Base-by-base conservation (phyloP, 2,888 invertebrate species). In the Agonum fuliginosum region DNA sequence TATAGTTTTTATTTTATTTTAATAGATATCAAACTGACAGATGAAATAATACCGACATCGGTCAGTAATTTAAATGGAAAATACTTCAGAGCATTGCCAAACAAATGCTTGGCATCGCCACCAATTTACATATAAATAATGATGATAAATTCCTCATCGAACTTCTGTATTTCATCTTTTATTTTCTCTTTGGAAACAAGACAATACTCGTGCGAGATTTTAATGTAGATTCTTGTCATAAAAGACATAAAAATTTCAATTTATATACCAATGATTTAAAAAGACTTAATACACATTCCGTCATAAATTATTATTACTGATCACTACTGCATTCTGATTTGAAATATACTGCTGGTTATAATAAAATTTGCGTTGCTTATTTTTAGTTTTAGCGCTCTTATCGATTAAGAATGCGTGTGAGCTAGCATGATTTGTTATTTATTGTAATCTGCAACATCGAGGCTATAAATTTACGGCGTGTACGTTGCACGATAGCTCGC, bases 351-450 rank as follows among this genome's bases (percentile, higher is more conserved):
- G 24, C 22, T 54, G 10, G 37, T 12, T n/a, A 3, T n/a, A n/a
- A 10, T 37, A 37, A 37, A 37, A 37, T n/a, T n/a, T 12, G 6
- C 10, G 54, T 48, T 54, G 54, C 54, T 12, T 22, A 22, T 24
- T n/a, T n/a, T n/a, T n/a, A n/a, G 54, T 54, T 54, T 54, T 54
- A 54, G 24, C 24, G 22, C 54, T 54, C 54, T 22, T 10, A n/a
- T 54, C 48, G 48, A 48, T 48, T 48, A 48, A 20, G 41, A 17
- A 67, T 20, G 24, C 22, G 19, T 5, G 24, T 22, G 37, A 20
- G 34, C 71, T 17, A 2, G 27, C 30, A 71, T 71, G 71, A 72
- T 72, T 72, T 51, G 71, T 72, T 72, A 51, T 72, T 72, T 72
- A 54, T 72, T 72, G 71, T 72, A 72, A 72, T 72, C 71, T 27